Evolutionary conservation across 2,888 invertebrate genomes (phyloP).

Genomic region (Chaetoderma sp.): DNA sequence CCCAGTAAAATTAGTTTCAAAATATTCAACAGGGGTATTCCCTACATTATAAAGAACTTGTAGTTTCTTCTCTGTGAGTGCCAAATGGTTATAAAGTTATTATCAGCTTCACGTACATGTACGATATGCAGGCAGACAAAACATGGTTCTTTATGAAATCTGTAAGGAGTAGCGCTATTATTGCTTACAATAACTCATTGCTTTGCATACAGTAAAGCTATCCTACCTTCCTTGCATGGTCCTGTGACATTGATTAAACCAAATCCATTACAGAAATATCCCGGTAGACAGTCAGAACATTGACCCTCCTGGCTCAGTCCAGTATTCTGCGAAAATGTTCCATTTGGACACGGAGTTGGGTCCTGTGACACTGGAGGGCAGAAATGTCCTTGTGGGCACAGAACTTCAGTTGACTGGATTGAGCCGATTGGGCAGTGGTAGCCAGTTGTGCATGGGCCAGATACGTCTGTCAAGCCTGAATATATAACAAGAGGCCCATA

Average conservation of each 20-base stretch:
- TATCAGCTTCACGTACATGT: too few relatives aligned
- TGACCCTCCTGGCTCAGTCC: conserved; percentile 45
- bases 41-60: too few relatives aligned
- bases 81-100: too few relatives aligned
- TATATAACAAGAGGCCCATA: too few relatives aligned
- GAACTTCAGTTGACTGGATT: conserved; percentile 43
- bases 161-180: too few relatives aligned
- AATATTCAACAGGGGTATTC: too few relatives aligned
- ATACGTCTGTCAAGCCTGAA: conserved; percentile 56
- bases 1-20: too few relatives aligned
- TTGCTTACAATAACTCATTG: too few relatives aligned
- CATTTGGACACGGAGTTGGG: conserved; percentile 59
- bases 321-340: conserved; percentile 61
- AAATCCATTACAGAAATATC: conserved; percentile 60
- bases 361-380: conserved; percentile 54
- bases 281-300: conserved; percentile 56
- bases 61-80: too few relatives aligned
- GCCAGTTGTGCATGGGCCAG: conserved; percentile 55
- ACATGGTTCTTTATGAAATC: too few relatives aligned
- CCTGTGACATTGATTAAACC: conserved; percentile 57
- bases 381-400: conserved; percentile 62
- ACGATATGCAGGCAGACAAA: too few relatives aligned
- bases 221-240: conserved; percentile 61
- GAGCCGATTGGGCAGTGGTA: conserved; percentile 63
- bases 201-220: too few relatives aligned